Evolutionary conservation across 2,888 invertebrate genomes (phyloP).

Genomic region (Oegoconia quadripuncta): DNA sequence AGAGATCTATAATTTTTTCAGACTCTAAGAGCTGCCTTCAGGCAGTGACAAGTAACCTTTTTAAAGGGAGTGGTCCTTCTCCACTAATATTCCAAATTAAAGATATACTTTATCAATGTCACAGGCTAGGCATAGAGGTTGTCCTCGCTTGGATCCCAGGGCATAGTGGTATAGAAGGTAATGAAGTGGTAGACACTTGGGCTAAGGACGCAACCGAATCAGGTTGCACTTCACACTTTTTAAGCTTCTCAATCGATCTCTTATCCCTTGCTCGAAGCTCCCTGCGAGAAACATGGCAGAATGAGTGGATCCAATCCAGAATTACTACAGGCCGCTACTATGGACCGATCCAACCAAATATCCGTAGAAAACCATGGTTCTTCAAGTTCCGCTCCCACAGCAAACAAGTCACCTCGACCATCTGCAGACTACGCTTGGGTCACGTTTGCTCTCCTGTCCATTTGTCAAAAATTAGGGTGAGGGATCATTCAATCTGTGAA

Average conservation of each 20-base stretch:
- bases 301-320: background rate
- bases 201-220: background rate
- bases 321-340: background rate
- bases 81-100: constrained; percentile 2
- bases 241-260: background rate
- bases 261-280: background rate
- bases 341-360: background rate
- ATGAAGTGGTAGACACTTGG: background rate
- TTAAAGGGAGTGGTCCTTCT: background rate
- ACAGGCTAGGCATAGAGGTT: background rate
- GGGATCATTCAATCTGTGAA: too few relatives aligned
- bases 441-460: too few relatives aligned
- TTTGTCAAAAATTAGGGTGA: too few relatives aligned
- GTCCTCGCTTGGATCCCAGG: background rate
- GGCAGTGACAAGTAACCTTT: background rate
- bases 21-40: constrained; percentile 11
- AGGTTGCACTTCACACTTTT: background rate
- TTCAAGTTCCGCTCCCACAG: too few relatives aligned
- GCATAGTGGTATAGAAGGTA: background rate
- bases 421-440: too few relatives aligned
- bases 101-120: background rate
- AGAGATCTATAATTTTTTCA: constrained; percentile 6
- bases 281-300: background rate
- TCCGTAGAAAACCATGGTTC: constrained; percentile 9
- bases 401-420: too few relatives aligned